These are phyloP conservation scores for Brienomyrus brachyistius DNA, from an alignment of 2,113 vertebrate genomes.

Conservation along the genomic window DNA sequence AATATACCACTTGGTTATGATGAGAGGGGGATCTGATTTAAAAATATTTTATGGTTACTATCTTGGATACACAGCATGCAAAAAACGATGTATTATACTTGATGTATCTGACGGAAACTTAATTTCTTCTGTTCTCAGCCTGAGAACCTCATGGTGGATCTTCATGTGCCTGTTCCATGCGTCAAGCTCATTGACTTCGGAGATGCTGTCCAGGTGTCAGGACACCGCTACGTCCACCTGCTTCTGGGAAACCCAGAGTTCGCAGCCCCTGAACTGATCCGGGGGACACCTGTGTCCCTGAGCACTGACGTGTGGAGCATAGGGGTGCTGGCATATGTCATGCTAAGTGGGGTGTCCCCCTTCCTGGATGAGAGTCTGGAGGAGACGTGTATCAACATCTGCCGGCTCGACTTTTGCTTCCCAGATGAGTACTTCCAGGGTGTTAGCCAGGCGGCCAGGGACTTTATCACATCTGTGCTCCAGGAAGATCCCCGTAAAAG, in stretches of 20 bases:
- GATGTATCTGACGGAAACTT: neutral
- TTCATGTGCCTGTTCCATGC: slow-evolving; percentile 73
- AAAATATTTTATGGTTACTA: neutral
- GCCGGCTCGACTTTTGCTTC: slow-evolving; percentile 92
- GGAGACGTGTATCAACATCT: slow-evolving; percentile 94
- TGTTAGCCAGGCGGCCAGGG: slow-evolving; percentile 82
- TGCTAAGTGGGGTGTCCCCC: slow-evolving; percentile 90
- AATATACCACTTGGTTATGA: neutral
- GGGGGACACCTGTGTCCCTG: slow-evolving; percentile 82
- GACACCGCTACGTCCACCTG: slow-evolving; percentile 83
- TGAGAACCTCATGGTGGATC: slow-evolving; percentile 92
- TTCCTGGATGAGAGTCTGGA: slow-evolving; percentile 95
- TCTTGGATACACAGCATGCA: neutral
- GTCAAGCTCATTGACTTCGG: slow-evolving; percentile 90
- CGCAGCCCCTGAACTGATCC: slow-evolving; percentile 88
- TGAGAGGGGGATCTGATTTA: neutral
- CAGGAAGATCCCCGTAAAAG: slow-evolving; percentile 84
- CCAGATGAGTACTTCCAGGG: slow-evolving; percentile 81
- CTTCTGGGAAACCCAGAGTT: slow-evolving; percentile 92
- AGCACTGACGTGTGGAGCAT: slow-evolving; percentile 90
- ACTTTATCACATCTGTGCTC: slow-evolving; percentile 79
- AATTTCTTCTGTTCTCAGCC: slow-evolving; percentile 62
- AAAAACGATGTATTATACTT: neutral
- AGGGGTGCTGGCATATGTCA: slow-evolving; percentile 83
- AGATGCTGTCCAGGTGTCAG: slow-evolving; percentile 85